Evolutionary conservation across 1,140 invertebrate species (phyloP), one percentile per base, ranked within the genome.

Genomic region (Drosophila neocordata): DNA sequence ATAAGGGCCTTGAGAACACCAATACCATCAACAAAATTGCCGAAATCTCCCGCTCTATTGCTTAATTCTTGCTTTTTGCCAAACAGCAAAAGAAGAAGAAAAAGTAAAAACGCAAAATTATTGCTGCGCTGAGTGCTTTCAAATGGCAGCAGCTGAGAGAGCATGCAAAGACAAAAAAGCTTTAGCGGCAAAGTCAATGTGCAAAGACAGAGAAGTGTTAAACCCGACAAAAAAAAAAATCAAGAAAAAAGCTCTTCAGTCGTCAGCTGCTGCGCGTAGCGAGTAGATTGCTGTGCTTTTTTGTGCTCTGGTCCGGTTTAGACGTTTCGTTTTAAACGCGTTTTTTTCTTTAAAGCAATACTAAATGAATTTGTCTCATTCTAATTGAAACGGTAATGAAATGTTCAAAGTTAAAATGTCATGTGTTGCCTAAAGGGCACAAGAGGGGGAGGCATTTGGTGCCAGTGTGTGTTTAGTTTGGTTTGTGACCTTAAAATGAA

Each of bases 201-300:
- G 55, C 65, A 68, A 57, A 71, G 51, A 44, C 69, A 76, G 69
- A 76, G 69, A 65, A 69, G 59, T 57, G 72, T 56, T 56, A 78
- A 69, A 37, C 56, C 55, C 62, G 69, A 59, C 59, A 77, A 77
- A 61, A 75, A 77, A 77, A 77, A 61, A 75, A 77, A 77, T 64
- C 51, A 77, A 77, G 74, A 77, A 77, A 77, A 77, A 77, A 76
- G 73, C 74, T 77, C 41, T 51, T 75, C 76, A 68, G 38, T 74
- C 79, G 79, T 90, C 88, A 90, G 88, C 88, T 90, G 88, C 88
- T 90, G 88, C 79, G 88, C 88, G 74, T 90, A 81, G 77, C 77
- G 87, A 83, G 70, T 77, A 89, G 85, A 79, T 84, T 81, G 73
- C 41, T 79, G 78, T 88, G 83, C 71, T 85, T 84, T 83, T 85